Evolutionary conservation across 2,113 vertebrate genomes (phyloP), one percentile per base, ranked within the genome.

Genomic region (Cyanoliseus patagonus): DNA sequence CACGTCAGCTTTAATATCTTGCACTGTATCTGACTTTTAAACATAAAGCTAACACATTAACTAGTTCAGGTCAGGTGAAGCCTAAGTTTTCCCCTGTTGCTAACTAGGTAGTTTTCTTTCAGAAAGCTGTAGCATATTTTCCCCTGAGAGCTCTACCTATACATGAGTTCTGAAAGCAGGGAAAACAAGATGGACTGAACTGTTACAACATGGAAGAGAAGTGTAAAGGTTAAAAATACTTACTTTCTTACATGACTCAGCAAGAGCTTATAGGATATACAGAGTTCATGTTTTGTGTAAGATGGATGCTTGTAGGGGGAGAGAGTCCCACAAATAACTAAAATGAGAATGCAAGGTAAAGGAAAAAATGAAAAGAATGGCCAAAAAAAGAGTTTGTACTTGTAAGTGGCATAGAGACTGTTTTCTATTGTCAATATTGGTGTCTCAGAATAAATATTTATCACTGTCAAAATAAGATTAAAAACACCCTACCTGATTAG

Each of bases 241-340:
- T 79, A 0, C 35, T 23, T 61, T 39, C 28, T 53, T 85, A 22
- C 0, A 0, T 62, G 44, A n/a, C 17, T 73, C 19, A 10, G 15
- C 42, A 72, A n/a, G 52, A 76, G 13, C 17, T 68, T 76, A 14
- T 8, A n/a, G 33, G 13, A 9, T 79, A 39, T 30, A 61, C 25
- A 63, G 46, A 42, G 19, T 62, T 70, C 2, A 28, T 61, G 11
- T 57, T 67, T 77, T 84, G 17, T 68, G 14, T n/a, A 35, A 41
- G n/a, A 18, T 30, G 11, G 8, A 13, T 61, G 5, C 33, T 88
- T 62, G 7, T 27, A 75, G 42, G 17, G 22, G 55, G 13, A 35
- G 51, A 73, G 46, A 72, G 30, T 75, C 20, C 28, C 16, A 35
- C 10, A 84, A 31, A 44, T 73, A 47, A 18, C 8, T 84, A 42